Conservation (phyloP, 2,113 vertebrate species). For the Muntiacus muntjak region DNA sequence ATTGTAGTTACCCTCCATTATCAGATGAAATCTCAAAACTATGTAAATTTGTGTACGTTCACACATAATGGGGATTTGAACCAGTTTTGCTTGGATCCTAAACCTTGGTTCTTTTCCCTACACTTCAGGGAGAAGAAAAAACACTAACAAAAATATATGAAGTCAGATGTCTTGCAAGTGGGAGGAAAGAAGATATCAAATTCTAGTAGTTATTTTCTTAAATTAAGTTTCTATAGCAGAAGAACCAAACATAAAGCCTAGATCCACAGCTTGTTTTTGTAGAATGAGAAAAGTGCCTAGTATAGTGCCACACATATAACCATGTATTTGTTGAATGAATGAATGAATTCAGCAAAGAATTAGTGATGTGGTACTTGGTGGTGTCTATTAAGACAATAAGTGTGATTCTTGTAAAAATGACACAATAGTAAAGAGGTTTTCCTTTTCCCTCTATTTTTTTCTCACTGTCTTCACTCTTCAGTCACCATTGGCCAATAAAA, state of each 20-base stretch:
- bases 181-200: neutral
- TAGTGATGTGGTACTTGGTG: neutral
- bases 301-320: neutral
- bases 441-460: neutral
- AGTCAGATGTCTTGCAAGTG: neutral
- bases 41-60: neutral
- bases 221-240: neutral
- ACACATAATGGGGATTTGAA: neutral
- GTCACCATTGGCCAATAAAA: neutral
- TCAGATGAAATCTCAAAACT: neutral
- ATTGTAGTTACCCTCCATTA: neutral
- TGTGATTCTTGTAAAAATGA: neutral
- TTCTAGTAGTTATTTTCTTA: neutral
- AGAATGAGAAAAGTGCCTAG: neutral
- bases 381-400: neutral
- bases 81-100: neutral
- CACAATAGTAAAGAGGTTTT: neutral
- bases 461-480: neutral
- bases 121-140: neutral
- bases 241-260: neutral
- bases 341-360: neutral
- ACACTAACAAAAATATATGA: neutral
- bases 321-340: neutral
- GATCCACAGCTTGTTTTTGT: neutral
- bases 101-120: neutral